These are phyloP conservation scores for Apamea sordens DNA, from an alignment of 2,888 invertebrate genomes.

Conservation along the genomic window DNA sequence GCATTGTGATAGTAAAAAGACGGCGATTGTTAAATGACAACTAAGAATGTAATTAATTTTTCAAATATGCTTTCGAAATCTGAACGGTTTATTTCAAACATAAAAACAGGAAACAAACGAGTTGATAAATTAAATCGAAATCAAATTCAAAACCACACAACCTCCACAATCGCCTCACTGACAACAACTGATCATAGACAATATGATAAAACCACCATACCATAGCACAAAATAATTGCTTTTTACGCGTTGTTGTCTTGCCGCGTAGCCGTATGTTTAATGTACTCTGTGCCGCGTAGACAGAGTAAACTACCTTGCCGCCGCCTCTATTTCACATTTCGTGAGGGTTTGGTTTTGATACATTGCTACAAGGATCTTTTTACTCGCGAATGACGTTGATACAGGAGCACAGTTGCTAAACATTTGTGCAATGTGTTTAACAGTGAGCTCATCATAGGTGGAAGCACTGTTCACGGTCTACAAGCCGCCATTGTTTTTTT, in stretches of 20 bases:
- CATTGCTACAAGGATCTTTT: background rate
- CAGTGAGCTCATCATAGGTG: background rate
- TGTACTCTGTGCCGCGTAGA: too few relatives aligned
- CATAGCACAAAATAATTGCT: background rate
- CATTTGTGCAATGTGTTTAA: background rate
- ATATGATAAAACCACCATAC: background rate
- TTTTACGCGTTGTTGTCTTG: background rate
- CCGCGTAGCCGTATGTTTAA: too few relatives aligned
- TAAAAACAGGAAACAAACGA: conserved; percentile 65
- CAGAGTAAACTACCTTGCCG: background rate
- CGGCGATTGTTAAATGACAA: conserved; percentile 39
- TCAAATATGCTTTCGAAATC: conserved; percentile 26
- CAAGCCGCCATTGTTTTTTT: background rate
- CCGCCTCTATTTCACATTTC: background rate
- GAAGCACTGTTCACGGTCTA: background rate
- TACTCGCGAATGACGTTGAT: background rate
- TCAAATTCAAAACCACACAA: conserved; percentile 80
- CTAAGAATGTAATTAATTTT: conserved; percentile 17
- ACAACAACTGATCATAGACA: conserved; percentile 77
- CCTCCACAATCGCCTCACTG: conserved; percentile 72
- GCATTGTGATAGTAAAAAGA: conserved; percentile 79
- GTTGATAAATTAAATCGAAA: conserved; percentile 74
- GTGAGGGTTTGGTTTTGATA: background rate
- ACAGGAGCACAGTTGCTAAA: background rate
- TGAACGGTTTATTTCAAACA: conserved; percentile 37